phyloP scores from a whole-genome alignment of 2,113 vertebrate species.

The Barbus barbus region DNA sequence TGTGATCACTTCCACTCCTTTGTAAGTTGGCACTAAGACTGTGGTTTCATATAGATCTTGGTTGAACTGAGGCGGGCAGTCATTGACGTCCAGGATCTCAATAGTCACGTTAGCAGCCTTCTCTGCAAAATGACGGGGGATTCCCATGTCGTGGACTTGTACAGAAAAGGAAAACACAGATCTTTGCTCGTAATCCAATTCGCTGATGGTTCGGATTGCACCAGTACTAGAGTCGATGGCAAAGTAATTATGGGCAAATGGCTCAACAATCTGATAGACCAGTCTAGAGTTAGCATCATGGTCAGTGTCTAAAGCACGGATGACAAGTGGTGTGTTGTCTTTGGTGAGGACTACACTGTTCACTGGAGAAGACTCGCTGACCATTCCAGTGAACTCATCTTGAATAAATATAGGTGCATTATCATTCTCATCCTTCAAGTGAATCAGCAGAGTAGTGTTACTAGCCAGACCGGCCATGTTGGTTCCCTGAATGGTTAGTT shows the following conservation, averaged over 20 bases:
- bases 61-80: slow-evolving; percentile 89
- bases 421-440: slow-evolving; percentile 94
- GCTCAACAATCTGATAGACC: slow-evolving; percentile 93
- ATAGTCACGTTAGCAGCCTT: slow-evolving; percentile 91
- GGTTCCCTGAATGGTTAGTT: slow-evolving; percentile 85
- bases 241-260: slow-evolving; percentile 89
- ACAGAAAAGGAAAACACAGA: slow-evolving; percentile 89
- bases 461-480: slow-evolving; percentile 92
- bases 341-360: slow-evolving; percentile 89
- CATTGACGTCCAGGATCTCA: slow-evolving; percentile 90
- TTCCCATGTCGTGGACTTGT: slow-evolving; percentile 91
- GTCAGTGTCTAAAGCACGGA: slow-evolving; percentile 88
- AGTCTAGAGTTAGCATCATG: slow-evolving; percentile 89
- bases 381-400: slow-evolving; percentile 83
- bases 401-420: slow-evolving; percentile 85
- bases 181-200: slow-evolving; percentile 89
- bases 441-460: slow-evolving; percentile 84
- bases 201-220: slow-evolving; percentile 83
- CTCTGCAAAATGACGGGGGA: slow-evolving; percentile 87
- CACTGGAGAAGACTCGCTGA: slow-evolving; percentile 87
- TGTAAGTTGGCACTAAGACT: slow-evolving; percentile 88
- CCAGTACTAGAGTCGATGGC: slow-evolving; percentile 94
- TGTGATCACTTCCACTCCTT: slow-evolving; percentile 84
- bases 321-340: slow-evolving; percentile 86
- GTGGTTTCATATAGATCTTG: slow-evolving; percentile 83